Evolutionary conservation across 2,888 invertebrate genomes (phyloP).

Genomic region (Strigamia maritima): DNA sequence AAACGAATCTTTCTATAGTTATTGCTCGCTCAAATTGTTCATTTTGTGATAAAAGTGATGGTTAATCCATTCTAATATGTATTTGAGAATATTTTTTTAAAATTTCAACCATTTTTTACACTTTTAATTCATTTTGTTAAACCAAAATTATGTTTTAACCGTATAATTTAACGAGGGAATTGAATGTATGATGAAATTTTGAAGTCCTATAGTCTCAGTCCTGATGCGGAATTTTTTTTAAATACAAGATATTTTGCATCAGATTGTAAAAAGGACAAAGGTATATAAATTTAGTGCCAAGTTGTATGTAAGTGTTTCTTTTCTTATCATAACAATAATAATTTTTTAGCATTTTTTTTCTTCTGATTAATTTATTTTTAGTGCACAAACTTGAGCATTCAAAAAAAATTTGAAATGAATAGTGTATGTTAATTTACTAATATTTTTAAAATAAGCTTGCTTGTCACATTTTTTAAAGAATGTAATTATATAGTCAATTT

Average conservation of each 20-base stretch:
- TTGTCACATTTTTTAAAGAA: no score
- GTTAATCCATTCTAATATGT: not conserved
- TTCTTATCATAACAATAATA: not conserved
- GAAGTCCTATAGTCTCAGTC: conserved; percentile 5
- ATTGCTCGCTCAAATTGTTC: conserved; percentile 8
- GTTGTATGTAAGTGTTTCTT: not conserved
- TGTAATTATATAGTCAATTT: no score
- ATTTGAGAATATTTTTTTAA: not conserved
- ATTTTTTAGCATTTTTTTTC: not conserved
- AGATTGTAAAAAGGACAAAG: conserved; percentile 10
- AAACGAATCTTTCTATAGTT: not conserved
- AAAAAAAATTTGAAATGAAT: no score
- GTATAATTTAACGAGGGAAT: not conserved
- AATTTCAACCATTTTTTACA: not conserved
- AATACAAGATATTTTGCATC: not conserved
- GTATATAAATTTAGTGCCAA: conserved; percentile 11
- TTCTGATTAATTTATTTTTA: not conserved
- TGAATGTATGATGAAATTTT: not conserved
- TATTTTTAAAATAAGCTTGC: no score
- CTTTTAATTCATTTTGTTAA: not conserved
- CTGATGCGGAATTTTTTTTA: not conserved
- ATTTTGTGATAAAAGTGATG: not conserved
- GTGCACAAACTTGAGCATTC: not conserved
- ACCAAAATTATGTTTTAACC: not conserved
- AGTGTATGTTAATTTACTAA: no score